Conservation (phyloP, 1,140 invertebrate genomes). For the Pogonomyrmex barbatus region DNA sequence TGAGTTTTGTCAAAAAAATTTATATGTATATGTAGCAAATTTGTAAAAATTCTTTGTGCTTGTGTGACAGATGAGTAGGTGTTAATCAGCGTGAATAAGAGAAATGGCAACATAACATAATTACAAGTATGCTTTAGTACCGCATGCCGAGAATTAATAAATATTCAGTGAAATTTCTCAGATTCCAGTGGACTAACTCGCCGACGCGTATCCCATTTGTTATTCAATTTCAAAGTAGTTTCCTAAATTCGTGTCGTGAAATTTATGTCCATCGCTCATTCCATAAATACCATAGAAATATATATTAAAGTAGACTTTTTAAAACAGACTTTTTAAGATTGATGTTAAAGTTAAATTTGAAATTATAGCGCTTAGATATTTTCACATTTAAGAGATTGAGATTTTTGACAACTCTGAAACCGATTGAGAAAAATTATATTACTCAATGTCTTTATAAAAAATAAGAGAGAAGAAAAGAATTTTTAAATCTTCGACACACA, state of each 20-base stretch:
- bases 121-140: not conserved
- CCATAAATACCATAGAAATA: not conserved
- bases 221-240: slow-evolving; percentile 10
- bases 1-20: not conserved
- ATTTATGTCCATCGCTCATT: not conserved
- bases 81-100: slow-evolving; percentile 32
- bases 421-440: not conserved
- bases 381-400: not conserved
- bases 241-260: not conserved
- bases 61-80: not conserved
- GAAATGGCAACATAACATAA: slow-evolving; percentile 32
- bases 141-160: not conserved
- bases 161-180: slow-evolving; percentile 38
- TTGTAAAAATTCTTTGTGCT: not conserved
- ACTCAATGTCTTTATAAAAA: not conserved
- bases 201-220: not conserved
- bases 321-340: not conserved
- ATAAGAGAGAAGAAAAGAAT: not conserved
- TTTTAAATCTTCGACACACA: not conserved
- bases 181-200: not conserved
- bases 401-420: not conserved
- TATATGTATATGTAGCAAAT: not conserved
- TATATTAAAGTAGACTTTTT: not conserved
- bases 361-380: not conserved
- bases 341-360: not conserved